Evolutionary conservation across 1,140 invertebrate genomes (phyloP).

Genomic region (Eumaeus atala): DNA sequence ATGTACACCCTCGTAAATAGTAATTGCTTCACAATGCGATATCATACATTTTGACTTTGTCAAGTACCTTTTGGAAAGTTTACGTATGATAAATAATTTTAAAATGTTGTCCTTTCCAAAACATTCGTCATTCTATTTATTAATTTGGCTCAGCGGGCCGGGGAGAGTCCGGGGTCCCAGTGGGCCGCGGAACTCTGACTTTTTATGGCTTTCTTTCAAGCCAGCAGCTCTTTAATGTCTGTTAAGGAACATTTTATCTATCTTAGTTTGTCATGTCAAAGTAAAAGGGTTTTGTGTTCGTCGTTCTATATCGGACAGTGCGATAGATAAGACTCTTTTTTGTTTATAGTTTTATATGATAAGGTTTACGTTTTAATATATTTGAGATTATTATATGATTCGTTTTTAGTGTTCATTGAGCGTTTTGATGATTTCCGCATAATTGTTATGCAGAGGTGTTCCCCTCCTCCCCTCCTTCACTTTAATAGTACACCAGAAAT

Average conservation of each 20-base stretch:
- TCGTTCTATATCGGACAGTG: slow-evolving; percentile 51
- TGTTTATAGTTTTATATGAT: no score
- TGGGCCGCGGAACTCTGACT: slow-evolving; percentile 41
- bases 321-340: no score
- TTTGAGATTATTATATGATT: no score
- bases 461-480: no score
- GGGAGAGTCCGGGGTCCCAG: slow-evolving; percentile 31
- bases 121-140: slow-evolving; percentile 40
- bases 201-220: slow-evolving; percentile 60
- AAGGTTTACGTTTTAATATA: not conserved
- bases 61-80: no score
- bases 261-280: slow-evolving; percentile 60
- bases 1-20: no score
- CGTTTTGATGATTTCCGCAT: no score
- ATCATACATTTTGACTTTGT: no score
- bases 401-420: no score
- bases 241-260: slow-evolving; percentile 68
- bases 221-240: slow-evolving; percentile 63
- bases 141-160: slow-evolving; percentile 50
- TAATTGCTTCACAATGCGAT: no score
- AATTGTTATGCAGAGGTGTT: no score
- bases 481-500: no score
- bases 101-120: slow-evolving; percentile 3
- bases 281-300: slow-evolving; percentile 64
- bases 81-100: not conserved